Conservation (phyloP, 1,140 invertebrate species). For the Monomorium pharaonis region DNA sequence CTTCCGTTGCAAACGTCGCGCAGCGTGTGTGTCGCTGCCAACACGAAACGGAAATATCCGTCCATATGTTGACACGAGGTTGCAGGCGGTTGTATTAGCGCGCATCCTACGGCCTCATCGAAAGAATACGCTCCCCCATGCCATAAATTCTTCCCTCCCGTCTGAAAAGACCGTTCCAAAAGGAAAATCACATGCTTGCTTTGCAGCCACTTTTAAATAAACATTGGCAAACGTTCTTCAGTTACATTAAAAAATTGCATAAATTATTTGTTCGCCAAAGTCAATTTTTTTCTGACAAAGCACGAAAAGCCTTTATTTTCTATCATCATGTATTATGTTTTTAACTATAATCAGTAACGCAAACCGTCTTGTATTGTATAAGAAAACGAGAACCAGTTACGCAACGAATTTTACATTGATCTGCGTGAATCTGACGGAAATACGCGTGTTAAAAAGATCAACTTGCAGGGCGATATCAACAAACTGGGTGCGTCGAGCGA, state of each 20-base stretch:
- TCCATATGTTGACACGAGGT: conserved; percentile 70
- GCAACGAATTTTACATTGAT: neutral
- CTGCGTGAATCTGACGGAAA: neutral
- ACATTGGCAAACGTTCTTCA: neutral
- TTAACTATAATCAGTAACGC: neutral
- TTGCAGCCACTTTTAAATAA: neutral
- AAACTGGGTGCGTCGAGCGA: conserved; percentile 17
- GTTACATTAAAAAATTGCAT: neutral
- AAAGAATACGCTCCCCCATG: conserved; percentile 62
- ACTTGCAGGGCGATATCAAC: neutral
- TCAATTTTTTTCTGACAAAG: neutral
- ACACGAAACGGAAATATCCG: conserved; percentile 66
- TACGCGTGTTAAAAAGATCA: neutral
- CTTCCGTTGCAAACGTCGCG: conserved; percentile 21
- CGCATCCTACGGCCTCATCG: conserved; percentile 45
- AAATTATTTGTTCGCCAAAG: neutral
- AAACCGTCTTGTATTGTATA: neutral
- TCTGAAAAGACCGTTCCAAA: neutral
- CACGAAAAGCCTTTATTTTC: neutral
- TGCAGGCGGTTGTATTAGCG: conserved; percentile 40
- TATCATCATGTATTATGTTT: neutral
- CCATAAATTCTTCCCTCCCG: conserved; percentile 46
- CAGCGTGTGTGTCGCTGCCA: conserved; percentile 13
- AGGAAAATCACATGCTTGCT: neutral
- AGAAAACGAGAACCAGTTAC: neutral